Conservation (phyloP, 37 sponge, comb jelly and placozoan genomes). For the Halichondria panicea region DNA sequence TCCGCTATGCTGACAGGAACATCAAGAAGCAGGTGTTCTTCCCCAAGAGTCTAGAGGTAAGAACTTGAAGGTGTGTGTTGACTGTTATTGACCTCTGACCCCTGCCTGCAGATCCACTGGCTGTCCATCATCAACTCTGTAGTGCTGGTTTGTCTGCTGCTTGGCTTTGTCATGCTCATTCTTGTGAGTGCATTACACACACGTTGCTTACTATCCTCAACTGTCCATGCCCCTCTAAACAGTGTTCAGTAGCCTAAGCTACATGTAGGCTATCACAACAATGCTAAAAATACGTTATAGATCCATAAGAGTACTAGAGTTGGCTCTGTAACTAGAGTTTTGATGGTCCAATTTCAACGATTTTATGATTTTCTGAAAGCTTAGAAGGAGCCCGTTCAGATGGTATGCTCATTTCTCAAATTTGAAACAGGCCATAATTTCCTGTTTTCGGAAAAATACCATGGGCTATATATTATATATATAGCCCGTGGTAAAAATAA, state of each 20-base stretch:
- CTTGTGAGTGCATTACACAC: constrained; percentile 48
- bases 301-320: too few species aligned
- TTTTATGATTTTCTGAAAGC: too few species aligned
- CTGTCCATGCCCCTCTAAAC: too few species aligned
- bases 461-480: too few species aligned
- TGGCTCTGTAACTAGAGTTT: too few species aligned
- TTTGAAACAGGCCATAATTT: too few species aligned
- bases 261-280: not conserved
- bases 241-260: too few species aligned
- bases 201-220: not conserved
- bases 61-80: not conserved
- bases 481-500: too few species aligned
- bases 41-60: constrained; percentile 64
- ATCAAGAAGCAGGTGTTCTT: constrained; percentile 50
- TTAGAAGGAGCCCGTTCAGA: too few species aligned
- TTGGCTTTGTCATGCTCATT: constrained; percentile 87
- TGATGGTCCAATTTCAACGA: too few species aligned
- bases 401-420: too few species aligned
- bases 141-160: constrained; percentile 77
- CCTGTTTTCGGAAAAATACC: too few species aligned
- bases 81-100: not conserved
- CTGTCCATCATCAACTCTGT: constrained; percentile 91
- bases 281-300: not conserved
- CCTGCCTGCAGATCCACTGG: constrained; percentile 86
- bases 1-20: constrained; percentile 35